Percentiles rank a stretch among this genome's conserved stretches.
phyloP scores from a whole-genome alignment of 2,797 vertebrate genomes.

The Rhinogobio ventralis region DNA sequence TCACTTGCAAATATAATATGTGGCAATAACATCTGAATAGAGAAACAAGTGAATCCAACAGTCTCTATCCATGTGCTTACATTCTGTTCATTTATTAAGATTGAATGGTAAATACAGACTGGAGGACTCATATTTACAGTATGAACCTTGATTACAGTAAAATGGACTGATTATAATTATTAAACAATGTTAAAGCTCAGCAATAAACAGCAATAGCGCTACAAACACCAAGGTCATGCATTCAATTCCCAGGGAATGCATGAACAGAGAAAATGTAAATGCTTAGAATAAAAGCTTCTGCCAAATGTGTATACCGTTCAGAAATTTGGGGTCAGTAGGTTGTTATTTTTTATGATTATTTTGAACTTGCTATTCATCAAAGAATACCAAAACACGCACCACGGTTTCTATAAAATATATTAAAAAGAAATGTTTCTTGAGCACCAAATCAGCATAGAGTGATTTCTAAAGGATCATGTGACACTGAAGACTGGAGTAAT shows the following conservation, averaged over 20 bases:
- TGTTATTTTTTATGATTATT: too few species aligned
- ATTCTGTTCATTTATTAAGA: slow-evolving; percentile 1
- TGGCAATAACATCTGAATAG: slow-evolving; percentile 15
- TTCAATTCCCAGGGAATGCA: neutral
- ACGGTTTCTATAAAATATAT: neutral
- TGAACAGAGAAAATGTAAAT: neutral
- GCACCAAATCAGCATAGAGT: neutral
- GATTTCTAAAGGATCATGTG: neutral
- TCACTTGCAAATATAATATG: slow-evolving; percentile 13
- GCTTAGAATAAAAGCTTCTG: neutral
- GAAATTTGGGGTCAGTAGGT: too few species aligned
- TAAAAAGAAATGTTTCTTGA: neutral
- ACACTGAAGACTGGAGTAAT: neutral
- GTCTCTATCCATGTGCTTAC: slow-evolving; percentile 10
- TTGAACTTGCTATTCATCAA: neutral
- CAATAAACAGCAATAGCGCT: neutral
- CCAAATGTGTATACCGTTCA: neutral
- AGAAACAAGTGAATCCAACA: neutral
- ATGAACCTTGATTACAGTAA: neutral
- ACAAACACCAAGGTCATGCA: neutral
- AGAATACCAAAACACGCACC: neutral
- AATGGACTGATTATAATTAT: neutral
- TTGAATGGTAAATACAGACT: neutral
- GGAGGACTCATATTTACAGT: neutral
- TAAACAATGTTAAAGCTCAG: neutral